Evolutionary conservation across 2,113 vertebrate species (phyloP).

Genomic region (Vireo altiloquus): DNA sequence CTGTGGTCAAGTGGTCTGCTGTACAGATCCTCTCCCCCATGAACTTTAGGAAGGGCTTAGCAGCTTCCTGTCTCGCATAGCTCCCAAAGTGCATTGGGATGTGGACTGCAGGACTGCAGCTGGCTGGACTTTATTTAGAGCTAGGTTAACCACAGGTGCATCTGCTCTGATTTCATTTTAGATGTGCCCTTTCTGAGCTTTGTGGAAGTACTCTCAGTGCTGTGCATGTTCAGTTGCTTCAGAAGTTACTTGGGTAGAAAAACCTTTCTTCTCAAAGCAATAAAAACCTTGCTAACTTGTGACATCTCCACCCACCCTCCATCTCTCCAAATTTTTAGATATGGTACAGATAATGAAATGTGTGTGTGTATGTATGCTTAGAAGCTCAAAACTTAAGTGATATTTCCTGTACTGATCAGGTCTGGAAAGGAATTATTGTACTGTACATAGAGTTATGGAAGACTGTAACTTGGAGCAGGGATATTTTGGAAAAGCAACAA

Average conservation of each 20-base stretch:
- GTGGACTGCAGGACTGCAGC: background rate
- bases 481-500: background rate
- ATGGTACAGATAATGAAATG: background rate
- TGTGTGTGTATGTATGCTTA: background rate
- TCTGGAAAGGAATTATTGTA: background rate
- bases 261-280: background rate
- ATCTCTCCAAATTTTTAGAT: background rate
- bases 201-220: background rate
- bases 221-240: background rate
- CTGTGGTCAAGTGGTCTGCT: background rate
- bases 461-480: background rate
- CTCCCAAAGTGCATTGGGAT: background rate
- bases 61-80: slow-evolving; percentile 13
- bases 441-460: background rate
- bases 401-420: background rate
- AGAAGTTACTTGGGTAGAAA: background rate
- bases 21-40: background rate
- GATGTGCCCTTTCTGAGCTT: background rate
- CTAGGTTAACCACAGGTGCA: background rate
- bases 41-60: slow-evolving; percentile 2
- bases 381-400: background rate
- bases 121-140: slow-evolving; percentile 25
- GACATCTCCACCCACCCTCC: background rate
- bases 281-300: background rate
- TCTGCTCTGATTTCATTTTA: slow-evolving; percentile 21